Base-by-base conservation (phyloP, 2,113 vertebrate genomes). In the Bothrops jararaca region DNA sequence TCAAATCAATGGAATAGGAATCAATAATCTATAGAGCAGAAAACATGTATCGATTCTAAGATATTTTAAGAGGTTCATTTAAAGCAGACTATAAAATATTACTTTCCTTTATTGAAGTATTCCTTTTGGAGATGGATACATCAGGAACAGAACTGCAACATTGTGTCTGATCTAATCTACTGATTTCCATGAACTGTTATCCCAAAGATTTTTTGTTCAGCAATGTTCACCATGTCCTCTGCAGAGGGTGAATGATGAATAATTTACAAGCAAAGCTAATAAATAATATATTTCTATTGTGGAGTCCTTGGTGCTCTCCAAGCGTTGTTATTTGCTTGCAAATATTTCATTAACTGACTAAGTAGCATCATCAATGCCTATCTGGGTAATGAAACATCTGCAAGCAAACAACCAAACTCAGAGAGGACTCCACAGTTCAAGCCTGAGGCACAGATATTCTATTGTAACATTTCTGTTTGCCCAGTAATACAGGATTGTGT, bases 171-270 rank as follows among this genome's bases (percentile, higher is more conserved):
- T 5, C 3, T 34, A 60, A 94, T 42, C 48, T 29, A 93, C 48
- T 90, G 56, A 86, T 94, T 95, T 96, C 89, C 48, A 60, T 87
- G 88, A 95, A 86, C 20, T 92, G 2, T 90, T 96, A 42, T 22
- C 54, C 9, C 15, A 92, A 2, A 69, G 10, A 0, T 0, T 4
- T n/a, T 54, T 48, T 87, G 6, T 93, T 91, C 0, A 15, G 89
- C 92, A 91, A 52, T 15, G 29, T 22, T 92, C 85, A 90, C 92
- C 89, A 23, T 0, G 1, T 94, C 95, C 86, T 80, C 85, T 50
- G 0, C 20, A 53, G 5, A 93, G 20, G 85, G 85, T 95, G 50
- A 91, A 74, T 95, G 86, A 90, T 92, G 85, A 42, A 50, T 89
- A 42, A 20, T 86, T 92, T 60, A 57, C 56, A 86, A 90, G 50